A percentile compares a stretch with the other conserved stretches of the same genome.
Evolutionary conservation across 2,888 invertebrate species (phyloP).

Genomic region (Andrena minutula): DNA sequence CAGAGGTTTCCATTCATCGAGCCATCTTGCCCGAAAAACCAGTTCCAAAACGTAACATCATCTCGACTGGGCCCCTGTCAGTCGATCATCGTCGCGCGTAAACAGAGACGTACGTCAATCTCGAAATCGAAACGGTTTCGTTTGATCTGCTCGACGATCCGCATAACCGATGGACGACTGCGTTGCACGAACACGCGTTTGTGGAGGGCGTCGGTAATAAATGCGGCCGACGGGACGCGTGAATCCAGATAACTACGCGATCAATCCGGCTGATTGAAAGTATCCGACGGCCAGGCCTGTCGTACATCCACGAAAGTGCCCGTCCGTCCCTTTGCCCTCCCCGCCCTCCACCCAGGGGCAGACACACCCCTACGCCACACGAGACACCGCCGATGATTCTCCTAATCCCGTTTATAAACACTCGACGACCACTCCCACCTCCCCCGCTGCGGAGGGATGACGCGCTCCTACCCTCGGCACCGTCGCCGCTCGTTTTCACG

Average conservation of each 20-base stretch:
- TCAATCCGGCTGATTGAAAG: constrained; percentile 70
- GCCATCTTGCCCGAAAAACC: too few relatives aligned
- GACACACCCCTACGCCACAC: constrained; percentile 52
- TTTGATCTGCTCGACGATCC: not conserved
- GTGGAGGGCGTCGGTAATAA: constrained; percentile 35
- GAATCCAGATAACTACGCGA: constrained; percentile 68
- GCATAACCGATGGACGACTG: not conserved
- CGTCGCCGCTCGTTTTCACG: constrained; percentile 58
- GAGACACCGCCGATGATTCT: constrained; percentile 73
- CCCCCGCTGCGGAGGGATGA: constrained; percentile 55
- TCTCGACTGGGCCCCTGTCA: too few relatives aligned
- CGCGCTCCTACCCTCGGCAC: constrained; percentile 59
- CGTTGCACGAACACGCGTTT: not conserved
- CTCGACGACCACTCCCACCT: constrained; percentile 79
- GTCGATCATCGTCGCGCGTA: not conserved
- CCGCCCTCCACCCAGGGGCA: not conserved
- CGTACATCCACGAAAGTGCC: constrained; percentile 41
- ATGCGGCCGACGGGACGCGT: constrained; percentile 49
- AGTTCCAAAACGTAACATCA: too few relatives aligned
- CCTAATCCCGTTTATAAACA: constrained; percentile 82
- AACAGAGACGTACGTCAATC: not conserved
- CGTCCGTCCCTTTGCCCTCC: constrained; percentile 6
- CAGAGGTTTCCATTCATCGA: too few relatives aligned
- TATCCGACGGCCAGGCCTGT: constrained; percentile 67
- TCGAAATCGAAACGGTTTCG: not conserved